These are phyloP conservation scores for Sycophila texana DNA, from an alignment of 2,888 invertebrate species.

Conservation along the genomic window DNA sequence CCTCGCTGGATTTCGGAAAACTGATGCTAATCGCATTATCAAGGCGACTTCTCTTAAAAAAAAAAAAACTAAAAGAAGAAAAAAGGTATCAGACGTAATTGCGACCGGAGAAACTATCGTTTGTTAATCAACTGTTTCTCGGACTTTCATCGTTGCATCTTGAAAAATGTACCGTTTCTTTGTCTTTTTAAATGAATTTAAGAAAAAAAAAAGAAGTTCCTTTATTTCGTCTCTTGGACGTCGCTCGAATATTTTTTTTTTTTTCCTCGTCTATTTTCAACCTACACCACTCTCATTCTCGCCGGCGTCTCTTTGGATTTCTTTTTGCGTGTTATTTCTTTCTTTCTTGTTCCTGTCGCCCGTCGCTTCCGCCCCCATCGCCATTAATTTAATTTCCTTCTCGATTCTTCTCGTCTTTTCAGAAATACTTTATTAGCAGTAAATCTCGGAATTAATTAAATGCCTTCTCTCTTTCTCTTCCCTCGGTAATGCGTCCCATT, in stretches of 20 bases:
- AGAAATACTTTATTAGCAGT: constrained; percentile 5
- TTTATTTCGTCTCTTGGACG: background rate
- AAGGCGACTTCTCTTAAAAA: no score
- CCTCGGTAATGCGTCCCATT: no score
- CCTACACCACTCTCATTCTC: background rate
- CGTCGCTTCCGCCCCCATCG: constrained; percentile 1
- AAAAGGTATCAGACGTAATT: no score
- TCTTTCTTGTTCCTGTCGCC: background rate
- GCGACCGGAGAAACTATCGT: no score
- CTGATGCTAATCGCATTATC: no score
- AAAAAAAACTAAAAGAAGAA: no score
- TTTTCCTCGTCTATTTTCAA: constrained; percentile 14
- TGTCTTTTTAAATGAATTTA: background rate
- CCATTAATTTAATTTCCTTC: constrained; percentile 8
- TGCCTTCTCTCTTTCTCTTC: background rate
- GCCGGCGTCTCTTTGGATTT: background rate
- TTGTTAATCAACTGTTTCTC: no score
- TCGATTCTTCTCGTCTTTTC: background rate
- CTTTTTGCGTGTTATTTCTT: background rate
- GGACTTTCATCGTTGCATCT: no score
- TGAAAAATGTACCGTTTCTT: background rate
- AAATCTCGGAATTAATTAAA: background rate
- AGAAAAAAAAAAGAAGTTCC: background rate
- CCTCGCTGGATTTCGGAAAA: no score
- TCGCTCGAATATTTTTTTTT: background rate